Base-by-base conservation (phyloP, 2,113 vertebrate genomes). In the Prochilodus magdalenae region DNA sequence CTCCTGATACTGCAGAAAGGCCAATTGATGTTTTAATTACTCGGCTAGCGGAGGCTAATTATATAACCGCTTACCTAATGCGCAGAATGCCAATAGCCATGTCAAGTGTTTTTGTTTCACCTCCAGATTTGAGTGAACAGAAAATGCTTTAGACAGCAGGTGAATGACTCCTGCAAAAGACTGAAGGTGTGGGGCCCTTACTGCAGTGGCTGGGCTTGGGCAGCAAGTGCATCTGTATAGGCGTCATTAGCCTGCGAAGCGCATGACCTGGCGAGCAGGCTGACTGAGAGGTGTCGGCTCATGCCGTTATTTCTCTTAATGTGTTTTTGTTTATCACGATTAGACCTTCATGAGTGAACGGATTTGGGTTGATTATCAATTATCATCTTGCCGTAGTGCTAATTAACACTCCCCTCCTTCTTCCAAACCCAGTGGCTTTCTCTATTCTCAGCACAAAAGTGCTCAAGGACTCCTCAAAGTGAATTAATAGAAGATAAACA, bases 21-120 rank as follows among this genome's bases (percentile, higher is more conserved):
- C 87, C 84, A 86, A 92, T 90, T 90, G 91, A 92, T 88, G 89
- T 91, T 93, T 93, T 93, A 92, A 93, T 93, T 91, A 91, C 89
- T 91, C 89, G 85, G 93, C 89, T 92, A 89, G 89, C 91, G 89
- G 89, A 89, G 90, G 91, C 90, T 93, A 94, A 94, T 94, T 91
- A 88, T 92, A 90, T 90, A 88, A 89, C 81, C 71, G 84, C 86
- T 87, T 84, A 86, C 75, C 89, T 89, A 90, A 92, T 90, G 84
- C 89, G 83, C 83, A 80, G 87, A 89, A 89, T 90, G 93, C 88
- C 93, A 89, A 92, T 93, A 92, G 80, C 73, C 53, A 84, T 85
- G 80, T 77, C 71, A 73, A 87, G 86, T 49, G 77, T 84, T 80
- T 60, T 75, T 83, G 84, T 87, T 26, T 18, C 40, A 80, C 73